phyloP scores from a whole-genome alignment of 2,888 invertebrate species.

The Acheta domesticus region DNA sequence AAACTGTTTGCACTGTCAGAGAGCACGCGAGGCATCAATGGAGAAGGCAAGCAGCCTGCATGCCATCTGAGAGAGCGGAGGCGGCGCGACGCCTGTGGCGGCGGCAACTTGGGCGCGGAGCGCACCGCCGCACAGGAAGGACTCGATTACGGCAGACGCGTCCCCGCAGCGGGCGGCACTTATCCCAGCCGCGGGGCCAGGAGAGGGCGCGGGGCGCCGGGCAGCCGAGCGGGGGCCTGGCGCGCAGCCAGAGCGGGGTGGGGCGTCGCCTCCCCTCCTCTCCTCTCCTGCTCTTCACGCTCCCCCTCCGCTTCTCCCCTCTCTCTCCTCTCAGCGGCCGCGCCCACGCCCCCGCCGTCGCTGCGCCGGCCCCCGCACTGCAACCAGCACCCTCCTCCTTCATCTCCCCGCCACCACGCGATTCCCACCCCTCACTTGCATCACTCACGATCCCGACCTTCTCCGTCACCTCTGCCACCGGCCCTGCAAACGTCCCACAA shows the following conservation, averaged over 20 bases:
- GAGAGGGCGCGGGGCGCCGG: background rate
- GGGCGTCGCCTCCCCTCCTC: background rate
- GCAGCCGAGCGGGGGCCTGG: background rate
- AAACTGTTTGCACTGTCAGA: no score
- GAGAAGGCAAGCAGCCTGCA: no score
- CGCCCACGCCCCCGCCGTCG: background rate
- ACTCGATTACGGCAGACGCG: conserved; percentile 9
- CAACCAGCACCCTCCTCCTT: background rate
- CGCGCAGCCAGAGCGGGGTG: background rate
- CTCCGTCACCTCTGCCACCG: no score
- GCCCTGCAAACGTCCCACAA: no score
- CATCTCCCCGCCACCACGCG: no score
- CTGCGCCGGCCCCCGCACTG: background rate
- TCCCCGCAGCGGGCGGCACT: background rate
- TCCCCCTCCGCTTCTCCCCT: background rate
- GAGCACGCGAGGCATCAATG: no score
- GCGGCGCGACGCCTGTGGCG: background rate
- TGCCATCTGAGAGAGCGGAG: no score
- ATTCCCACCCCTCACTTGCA: no score
- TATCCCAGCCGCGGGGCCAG: background rate
- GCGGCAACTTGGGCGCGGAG: background rate
- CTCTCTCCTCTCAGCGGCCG: background rate
- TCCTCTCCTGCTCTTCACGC: background rate
- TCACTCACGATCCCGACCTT: no score
- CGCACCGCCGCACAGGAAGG: conserved; percentile 10